Evolutionary conservation across 2,888 invertebrate genomes (phyloP), one percentile per base, ranked within the genome.

Genomic region (Drosophila colorata): DNA sequence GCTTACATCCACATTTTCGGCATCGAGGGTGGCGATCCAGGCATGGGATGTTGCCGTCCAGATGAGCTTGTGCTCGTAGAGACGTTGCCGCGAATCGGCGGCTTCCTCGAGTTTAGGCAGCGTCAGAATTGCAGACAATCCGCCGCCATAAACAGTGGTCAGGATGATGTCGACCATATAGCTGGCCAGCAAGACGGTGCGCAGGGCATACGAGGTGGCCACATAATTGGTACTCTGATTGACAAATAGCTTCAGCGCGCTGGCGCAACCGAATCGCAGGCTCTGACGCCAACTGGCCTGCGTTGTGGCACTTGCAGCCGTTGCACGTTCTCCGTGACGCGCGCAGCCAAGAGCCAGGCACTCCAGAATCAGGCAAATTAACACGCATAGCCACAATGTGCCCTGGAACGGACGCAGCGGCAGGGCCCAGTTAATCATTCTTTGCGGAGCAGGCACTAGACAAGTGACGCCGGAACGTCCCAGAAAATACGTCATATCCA

Each of bases 41-140:
- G 94, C 95, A 58, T 94, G 93, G 40, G 94, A 94, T 0, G 95
- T 94, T 0, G 94, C 95, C 0, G 94, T 94, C 95, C 95, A 95
- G 41, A 91, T 91, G 14, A 95, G 78, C 2, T 93, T 91, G 74
- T 94, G 93, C 8, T 93, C 92, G 0, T 93, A 93, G 28, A 95
- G 92, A 63, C 95, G 94, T 55, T 94, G 92, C 0, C 94, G 93
- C 0, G 94, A 95, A 75, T 95, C 94, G 33, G 95, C 94, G 1
- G 95, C 93, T 40, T 93, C 93, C 63, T 94, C 94, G 65, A 94
- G 94, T 56, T 93, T 93, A 0, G 95, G 95, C 11, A 95, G 93
- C 0, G 95, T 95, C 85, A 95, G 93, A 38, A 95, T 94, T 9
- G 94, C 93, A 0, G 95, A 93, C 14, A 95, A 91, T 2, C 95